Conservation (phyloP, 2,113 vertebrate genomes). For the Misgurnus anguillicaudatus region DNA sequence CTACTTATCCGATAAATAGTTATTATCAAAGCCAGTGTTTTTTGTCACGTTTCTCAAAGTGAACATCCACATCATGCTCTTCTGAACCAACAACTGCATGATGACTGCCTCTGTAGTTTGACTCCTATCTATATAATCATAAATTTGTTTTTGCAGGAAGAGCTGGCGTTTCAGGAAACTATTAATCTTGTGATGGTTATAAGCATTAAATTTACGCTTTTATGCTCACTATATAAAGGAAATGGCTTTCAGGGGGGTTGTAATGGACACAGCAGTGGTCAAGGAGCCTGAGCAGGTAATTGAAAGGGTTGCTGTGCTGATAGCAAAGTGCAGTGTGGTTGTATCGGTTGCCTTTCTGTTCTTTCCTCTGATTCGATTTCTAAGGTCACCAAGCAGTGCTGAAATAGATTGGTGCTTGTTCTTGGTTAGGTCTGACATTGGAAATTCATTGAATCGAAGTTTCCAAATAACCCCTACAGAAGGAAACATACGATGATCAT, state of each 20-base stretch:
- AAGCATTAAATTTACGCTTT: slow-evolving; percentile 41
- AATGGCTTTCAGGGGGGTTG: slow-evolving; percentile 21
- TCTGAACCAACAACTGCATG: background rate
- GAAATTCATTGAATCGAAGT: slow-evolving; percentile 42
- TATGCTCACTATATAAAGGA: slow-evolving; percentile 25
- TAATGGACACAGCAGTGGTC: background rate
- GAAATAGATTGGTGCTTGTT: slow-evolving; percentile 45
- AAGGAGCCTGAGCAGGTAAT: slow-evolving; percentile 4
- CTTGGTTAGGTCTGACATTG: slow-evolving; percentile 40
- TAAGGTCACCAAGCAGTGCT: slow-evolving; percentile 45
- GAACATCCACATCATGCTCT: background rate
- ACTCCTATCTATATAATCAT: background rate
- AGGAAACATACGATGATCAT: background rate
- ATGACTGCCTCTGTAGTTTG: too few relatives aligned
- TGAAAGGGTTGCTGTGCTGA: background rate
- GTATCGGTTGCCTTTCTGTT: slow-evolving; percentile 23
- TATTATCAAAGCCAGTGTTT: too few relatives aligned
- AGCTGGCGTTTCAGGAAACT: slow-evolving; percentile 37
- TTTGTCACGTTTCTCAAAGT: too few relatives aligned
- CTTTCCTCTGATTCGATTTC: slow-evolving; percentile 28
- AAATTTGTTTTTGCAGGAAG: slow-evolving; percentile 53
- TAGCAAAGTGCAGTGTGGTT: slow-evolving; percentile 37
- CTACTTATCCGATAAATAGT: background rate
- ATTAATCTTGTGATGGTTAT: slow-evolving; percentile 29
- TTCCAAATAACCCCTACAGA: slow-evolving; percentile 31